Evolutionary conservation across 2,888 invertebrate species (phyloP), one percentile per base, ranked within the genome.

Genomic region (Galerucella calmariensis): DNA sequence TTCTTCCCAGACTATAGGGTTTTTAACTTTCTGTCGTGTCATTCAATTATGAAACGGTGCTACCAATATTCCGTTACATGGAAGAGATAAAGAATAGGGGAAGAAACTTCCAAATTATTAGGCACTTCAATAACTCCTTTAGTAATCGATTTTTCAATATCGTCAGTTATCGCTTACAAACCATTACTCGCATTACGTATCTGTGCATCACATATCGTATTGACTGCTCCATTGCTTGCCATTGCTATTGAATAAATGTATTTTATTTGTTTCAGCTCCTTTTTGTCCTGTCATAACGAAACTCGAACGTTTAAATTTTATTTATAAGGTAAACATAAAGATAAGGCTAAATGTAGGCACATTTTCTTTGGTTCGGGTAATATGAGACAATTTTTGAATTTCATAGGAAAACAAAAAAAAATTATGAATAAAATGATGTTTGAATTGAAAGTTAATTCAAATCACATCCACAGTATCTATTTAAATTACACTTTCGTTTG

Each of bases 101-200:
- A 35, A 62, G 41, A 62, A 62, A 62, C 35, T 48, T 20, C 35
- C 27, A 51, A 69, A 61, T 59, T 69, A 69, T 69, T 69, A 69
- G 27, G 27, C 69, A 69, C 69, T 69, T 69, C 59, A 59, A 61
- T 48, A 72, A 72, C 51, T 67, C 48, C 67, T 73, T 69, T 56
- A 69, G 27, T 48, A 81, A 84, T 84, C 83, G 84, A 84, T 84
- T 84, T 73, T 82, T 80, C 83, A 82, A 82, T 83, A 83, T 80
- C 79, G 80, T 78, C 79, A 82, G 80, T 83, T 85, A 84, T 85
- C 84, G 84, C 80, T 84, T 81, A 83, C 84, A 81, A 82, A 78
- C 84, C 84, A 84, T 84, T 84, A 82, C 81, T 82, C 83, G 80
- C 81, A 80, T 83, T 84, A 82, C 82, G 81, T 83, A 84, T 84